phyloP scores from a whole-genome alignment of 2,113 vertebrate genomes.

The Sebastes fasciatus region DNA sequence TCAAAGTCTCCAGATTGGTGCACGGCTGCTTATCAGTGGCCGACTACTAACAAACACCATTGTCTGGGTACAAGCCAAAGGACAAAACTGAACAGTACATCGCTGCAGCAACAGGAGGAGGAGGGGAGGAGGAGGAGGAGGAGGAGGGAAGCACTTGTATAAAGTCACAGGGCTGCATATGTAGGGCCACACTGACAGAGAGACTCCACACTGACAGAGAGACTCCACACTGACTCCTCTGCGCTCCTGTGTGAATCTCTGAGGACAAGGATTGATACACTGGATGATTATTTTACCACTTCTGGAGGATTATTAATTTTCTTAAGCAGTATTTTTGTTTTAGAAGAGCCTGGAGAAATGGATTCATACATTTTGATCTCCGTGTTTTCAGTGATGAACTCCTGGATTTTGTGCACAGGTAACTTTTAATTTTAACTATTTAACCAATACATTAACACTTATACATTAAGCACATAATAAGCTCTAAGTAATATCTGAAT shows the following conservation, averaged over 20 bases:
- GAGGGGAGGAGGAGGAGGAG: conserved; percentile 44
- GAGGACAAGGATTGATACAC: conserved; percentile 16
- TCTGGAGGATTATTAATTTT: conserved; percentile 58
- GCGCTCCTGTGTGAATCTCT: conserved; percentile 13
- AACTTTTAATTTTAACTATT: conserved; percentile 25
- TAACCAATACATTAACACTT: background rate
- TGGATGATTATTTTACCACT: background rate
- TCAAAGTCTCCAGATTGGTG: conserved; percentile 86
- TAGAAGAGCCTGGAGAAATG: conserved; percentile 77
- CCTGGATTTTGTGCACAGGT: conserved; percentile 78
- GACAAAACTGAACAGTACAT: conserved; percentile 85
- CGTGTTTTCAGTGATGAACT: conserved; percentile 84
- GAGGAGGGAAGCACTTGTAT: conserved; percentile 62
- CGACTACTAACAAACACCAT: conserved; percentile 89
- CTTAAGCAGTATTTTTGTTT: background rate
- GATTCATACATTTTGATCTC: conserved; percentile 86
- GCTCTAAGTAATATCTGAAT: no score
- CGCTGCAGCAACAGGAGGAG: conserved; percentile 70
- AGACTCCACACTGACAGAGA: conserved; percentile 18
- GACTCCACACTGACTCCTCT: conserved; percentile 1
- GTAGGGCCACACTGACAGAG: conserved; percentile 61
- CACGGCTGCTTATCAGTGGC: conserved; percentile 88
- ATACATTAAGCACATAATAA: background rate
- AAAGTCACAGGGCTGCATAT: conserved; percentile 70
- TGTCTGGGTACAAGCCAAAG: conserved; percentile 87